Evolutionary conservation across 2,888 invertebrate species (phyloP), one percentile per base, ranked within the genome.

Genomic region (Eueremaeus valkanovi): DNA sequence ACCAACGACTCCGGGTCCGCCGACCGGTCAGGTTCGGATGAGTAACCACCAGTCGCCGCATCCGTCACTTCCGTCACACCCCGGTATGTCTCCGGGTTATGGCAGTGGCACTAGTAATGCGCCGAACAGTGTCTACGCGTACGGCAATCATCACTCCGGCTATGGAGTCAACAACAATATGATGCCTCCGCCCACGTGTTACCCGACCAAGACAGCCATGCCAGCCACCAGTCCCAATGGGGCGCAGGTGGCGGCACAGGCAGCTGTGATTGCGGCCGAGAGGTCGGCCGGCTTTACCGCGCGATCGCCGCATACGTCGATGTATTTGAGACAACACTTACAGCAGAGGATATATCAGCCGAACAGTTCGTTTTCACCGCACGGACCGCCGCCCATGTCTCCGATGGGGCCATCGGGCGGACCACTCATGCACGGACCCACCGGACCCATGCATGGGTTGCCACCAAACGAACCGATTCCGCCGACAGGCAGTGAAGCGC

Each of bases 11-110:
- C 70, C 70, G 0, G 70, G 70, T 42, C 70, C 40, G 24, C 70
- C 24, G 16, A 66, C 66, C 8, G 66, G 66, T 40, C 45, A 21
- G 45, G 45, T 45, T 6, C 70, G 70, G 95, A 94, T 77, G 94
- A 94, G 58, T 95, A 95, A 79, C 95, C 95, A 79, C 95, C 95
- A 79, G 87, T 95, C 81, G 95, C n/a, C n/a, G n/a, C n/a, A n/a
- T n/a, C n/a, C n/a, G n/a, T n/a, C n/a, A n/a, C 58, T 49, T 13
- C 49, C 18, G 49, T 95, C 85, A 94, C 94, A 83, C 86, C 95
- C 83, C 86, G 95, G 79, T 94, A 95, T 85, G 83, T 84, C 74
- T 82, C 83, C 27, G 82, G 81, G 76, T 78, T 82, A 13, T 78
- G 80, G 42, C 82, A 81, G 73, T 78, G 82, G 42, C 82, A 81